These are phyloP conservation scores for Chaetodon trifascialis DNA, from an alignment of 2,113 vertebrate species.

Conservation along the genomic window DNA sequence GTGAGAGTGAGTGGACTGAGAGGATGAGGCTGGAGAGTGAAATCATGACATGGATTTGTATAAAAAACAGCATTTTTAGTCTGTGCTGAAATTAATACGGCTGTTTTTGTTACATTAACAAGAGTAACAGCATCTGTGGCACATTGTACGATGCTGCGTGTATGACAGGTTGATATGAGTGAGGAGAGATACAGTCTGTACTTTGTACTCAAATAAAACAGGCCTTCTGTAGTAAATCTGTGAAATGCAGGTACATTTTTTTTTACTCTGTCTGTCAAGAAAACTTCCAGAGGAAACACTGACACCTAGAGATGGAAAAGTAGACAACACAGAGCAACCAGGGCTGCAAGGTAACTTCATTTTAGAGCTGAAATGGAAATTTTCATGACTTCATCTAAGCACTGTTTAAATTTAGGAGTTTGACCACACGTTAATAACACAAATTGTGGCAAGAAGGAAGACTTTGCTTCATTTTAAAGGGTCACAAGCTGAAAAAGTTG, in stretches of 20 bases:
- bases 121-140: slow-evolving; percentile 44
- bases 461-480: not conserved
- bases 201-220: slow-evolving; percentile 53
- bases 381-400: not conserved
- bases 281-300: slow-evolving; percentile 36
- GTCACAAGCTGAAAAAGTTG: not conserved
- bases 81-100: slow-evolving; percentile 41
- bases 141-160: slow-evolving; percentile 29
- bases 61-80: slow-evolving; percentile 18
- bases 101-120: slow-evolving; percentile 79
- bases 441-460: not conserved
- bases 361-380: not conserved
- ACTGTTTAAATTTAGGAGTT: too few species aligned
- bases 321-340: not conserved
- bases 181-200: slow-evolving; percentile 22
- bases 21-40: slow-evolving; percentile 25
- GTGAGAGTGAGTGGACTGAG: slow-evolving; percentile 23
- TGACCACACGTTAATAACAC: not conserved
- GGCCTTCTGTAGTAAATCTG: slow-evolving; percentile 17
- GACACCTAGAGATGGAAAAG: slow-evolving; percentile 55
- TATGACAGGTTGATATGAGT: slow-evolving; percentile 35
- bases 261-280: not conserved
- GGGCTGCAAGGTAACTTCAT: not conserved
- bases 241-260: too few species aligned
- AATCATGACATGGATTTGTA: slow-evolving; percentile 23